A percentile compares a stretch with the other conserved stretches of the same genome.
Conservation (phyloP, 2,797 vertebrate genomes). For the Tympanoctomys barrerae region DNA sequence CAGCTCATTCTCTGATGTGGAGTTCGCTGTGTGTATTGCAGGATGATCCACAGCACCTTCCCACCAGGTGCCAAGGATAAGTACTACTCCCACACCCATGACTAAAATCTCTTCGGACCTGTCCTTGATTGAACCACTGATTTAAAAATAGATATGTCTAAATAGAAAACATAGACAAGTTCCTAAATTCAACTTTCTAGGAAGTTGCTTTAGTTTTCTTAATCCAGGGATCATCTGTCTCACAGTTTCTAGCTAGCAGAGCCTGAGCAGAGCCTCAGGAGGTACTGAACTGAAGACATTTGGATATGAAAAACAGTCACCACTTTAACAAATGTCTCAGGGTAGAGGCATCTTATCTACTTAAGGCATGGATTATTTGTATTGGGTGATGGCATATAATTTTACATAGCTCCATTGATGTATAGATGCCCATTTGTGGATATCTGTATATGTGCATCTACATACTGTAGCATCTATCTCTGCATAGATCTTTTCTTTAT, state of each 20-base stretch:
- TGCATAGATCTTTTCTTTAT: neutral
- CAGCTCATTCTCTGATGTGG: neutral
- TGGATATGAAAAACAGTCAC: conserved; percentile 1
- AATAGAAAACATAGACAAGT: neutral
- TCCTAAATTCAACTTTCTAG: neutral
- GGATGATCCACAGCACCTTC: neutral
- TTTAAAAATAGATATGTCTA: neutral
- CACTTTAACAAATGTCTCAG: neutral
- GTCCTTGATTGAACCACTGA: neutral
- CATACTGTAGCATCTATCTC: neutral
- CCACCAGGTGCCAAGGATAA: neutral
- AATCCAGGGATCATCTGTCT: neutral
- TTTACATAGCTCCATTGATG: neutral
- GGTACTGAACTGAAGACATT: neutral
- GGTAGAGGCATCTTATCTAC: neutral
- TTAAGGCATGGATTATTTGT: neutral
- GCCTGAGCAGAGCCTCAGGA: neutral
- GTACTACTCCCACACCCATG: neutral
- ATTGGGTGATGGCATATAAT: neutral
- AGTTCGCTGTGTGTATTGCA: fast-evolving
- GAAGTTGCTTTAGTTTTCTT: neutral
- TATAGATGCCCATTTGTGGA: too few species aligned
- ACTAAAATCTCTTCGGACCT: neutral
- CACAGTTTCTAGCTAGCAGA: neutral
- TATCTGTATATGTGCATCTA: neutral